Percentiles rank a stretch among this genome's conserved stretches.
These are phyloP conservation scores for Apoda limacodes DNA, from an alignment of 2,888 invertebrate species.

Conservation along the genomic window DNA sequence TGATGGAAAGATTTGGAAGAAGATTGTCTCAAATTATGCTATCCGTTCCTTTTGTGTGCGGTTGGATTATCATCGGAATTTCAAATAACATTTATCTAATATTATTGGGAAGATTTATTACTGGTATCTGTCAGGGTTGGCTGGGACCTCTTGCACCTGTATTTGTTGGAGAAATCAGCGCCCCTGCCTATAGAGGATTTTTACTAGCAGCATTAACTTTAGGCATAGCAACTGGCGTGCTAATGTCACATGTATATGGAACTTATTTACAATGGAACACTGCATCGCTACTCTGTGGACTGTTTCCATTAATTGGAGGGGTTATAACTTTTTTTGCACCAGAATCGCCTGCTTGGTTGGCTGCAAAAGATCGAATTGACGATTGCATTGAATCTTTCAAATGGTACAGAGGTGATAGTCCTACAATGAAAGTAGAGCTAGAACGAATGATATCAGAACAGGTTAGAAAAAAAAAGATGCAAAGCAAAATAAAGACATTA, in stretches of 20 bases:
- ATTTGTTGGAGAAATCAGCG: constrained; percentile 70
- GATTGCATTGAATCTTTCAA: constrained; percentile 71
- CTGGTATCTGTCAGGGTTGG: constrained; percentile 70
- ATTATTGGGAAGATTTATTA: constrained; percentile 66
- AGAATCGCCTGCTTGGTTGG: constrained; percentile 78
- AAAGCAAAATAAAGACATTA: constrained; percentile 42
- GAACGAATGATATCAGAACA: constrained; percentile 56
- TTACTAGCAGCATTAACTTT: constrained; percentile 73
- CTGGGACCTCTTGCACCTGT: constrained; percentile 68
- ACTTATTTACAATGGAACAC: constrained; percentile 72
- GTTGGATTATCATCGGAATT: constrained; percentile 71
- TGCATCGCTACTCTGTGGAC: constrained; percentile 65
- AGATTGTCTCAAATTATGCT: constrained; percentile 62
- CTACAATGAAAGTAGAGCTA: constrained; percentile 58
- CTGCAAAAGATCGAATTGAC: constrained; percentile 67
- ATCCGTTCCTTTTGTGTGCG: constrained; percentile 61
- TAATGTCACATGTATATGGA: constrained; percentile 74
- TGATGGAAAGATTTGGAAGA: constrained; percentile 73
- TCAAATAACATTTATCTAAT: constrained; percentile 56
- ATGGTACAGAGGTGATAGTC: constrained; percentile 70
- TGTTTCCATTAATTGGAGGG: constrained; percentile 64
- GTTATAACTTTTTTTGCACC: constrained; percentile 69
- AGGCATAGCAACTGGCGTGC: constrained; percentile 73
- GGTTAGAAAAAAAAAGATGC: constrained; percentile 35
- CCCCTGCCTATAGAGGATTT: constrained; percentile 72